Conservation (phyloP, 2,888 invertebrate species). For the Mythimna impura region DNA sequence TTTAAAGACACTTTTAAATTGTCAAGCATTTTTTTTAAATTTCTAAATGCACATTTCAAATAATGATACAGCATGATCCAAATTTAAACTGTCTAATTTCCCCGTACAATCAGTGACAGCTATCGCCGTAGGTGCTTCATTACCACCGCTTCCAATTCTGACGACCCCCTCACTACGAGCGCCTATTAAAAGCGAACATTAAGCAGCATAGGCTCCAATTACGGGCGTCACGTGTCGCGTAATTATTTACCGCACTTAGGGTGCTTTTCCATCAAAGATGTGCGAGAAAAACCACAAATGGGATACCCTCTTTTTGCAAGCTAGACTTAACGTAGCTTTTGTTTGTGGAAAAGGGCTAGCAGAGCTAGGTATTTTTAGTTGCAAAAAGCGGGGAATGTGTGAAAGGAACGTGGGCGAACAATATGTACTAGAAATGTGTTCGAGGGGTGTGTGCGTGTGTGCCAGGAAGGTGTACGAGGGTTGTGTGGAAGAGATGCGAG, state of each 20-base stretch:
- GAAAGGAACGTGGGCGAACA: neutral
- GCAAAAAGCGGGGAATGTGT: neutral
- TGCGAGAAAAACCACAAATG: neutral
- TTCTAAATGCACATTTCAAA: neutral
- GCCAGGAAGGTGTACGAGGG: too few species aligned
- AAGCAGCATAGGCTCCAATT: conserved; percentile 47
- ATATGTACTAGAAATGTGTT: neutral
- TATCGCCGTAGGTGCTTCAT: conserved; percentile 28
- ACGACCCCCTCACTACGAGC: conserved; percentile 11
- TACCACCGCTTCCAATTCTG: conserved; percentile 37
- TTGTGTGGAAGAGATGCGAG: too few species aligned
- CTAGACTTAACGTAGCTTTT: neutral
- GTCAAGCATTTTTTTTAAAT: too few species aligned
- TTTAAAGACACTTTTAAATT: too few species aligned
- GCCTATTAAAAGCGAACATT: conserved; percentile 50
- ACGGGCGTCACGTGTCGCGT: conserved; percentile 51
- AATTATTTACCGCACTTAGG: conserved; percentile 60
- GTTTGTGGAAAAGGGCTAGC: neutral
- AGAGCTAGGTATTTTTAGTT: neutral
- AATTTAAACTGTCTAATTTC: neutral
- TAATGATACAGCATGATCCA: neutral
- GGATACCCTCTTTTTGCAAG: neutral
- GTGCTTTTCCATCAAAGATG: neutral
- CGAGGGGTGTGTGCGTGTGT: too few species aligned
- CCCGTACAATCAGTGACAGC: conserved; percentile 7